Base-by-base conservation (phyloP, 1,140 invertebrate species). In the Uloborus diversus region DNA sequence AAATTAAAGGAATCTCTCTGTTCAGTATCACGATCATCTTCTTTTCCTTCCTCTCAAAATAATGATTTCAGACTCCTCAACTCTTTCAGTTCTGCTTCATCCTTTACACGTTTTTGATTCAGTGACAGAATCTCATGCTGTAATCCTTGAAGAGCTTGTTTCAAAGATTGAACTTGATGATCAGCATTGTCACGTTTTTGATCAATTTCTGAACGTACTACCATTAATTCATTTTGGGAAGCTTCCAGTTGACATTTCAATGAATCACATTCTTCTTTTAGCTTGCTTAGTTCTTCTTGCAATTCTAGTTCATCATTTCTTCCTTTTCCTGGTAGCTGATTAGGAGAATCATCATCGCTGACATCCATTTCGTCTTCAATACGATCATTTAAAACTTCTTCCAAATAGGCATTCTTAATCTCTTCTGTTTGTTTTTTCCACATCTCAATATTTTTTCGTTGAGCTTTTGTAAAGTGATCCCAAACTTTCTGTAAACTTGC, bases 381-480 rank as follows among this genome's bases (percentile, higher is more conserved):
- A 76, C 90, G 90, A 69, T 92, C 90, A 84, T 89, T 90, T 2
- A 92, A 84, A 79, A 89, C 89, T 69, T 93, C 93, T 84, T 94
- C 93, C 82, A 93, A 86, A 83, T 94, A 92, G 32, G 92, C 88
- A 37, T 90, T 90, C 85, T 93, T 91, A 7, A 81, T 61, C 30
- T 76, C 80, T 94, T 93, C 92, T 69, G 94, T 93, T 89, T 96
- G 95, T 90, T 96, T 97, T 89, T 68, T 95, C 96, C 96, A 98
- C 85, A 94, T 92, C 88, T 97, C 95, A 89, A 98, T 96, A 90
- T 97, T 97, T 92, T 97, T 98, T 89, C 96, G 90, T 89, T 98
- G 96, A 82, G 96, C 94, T 91, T 98, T 98, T 88, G 95, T 96
- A 92, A 98, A 98, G 92, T 98, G 96, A 91, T 98, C 96, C 96